Percentiles rank a stretch among this genome's conserved stretches.
phyloP scores from a whole-genome alignment of 2,888 invertebrate genomes.

The Craniophora ligustri region DNA sequence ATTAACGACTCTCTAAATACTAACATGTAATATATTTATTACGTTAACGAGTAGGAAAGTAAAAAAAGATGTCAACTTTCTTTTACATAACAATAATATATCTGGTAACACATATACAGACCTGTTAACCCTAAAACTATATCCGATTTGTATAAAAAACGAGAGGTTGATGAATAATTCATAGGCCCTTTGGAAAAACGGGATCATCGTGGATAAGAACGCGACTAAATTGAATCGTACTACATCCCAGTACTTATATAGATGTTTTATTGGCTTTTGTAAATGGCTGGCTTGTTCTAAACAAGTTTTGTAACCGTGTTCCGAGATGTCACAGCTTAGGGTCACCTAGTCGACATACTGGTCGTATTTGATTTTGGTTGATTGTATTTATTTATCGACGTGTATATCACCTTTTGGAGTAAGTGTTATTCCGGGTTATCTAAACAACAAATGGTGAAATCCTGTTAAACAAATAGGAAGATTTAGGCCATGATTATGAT shows the following conservation, averaged over 20 bases:
- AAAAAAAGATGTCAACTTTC: conserved; percentile 51
- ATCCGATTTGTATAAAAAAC: conserved; percentile 54
- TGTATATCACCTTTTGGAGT: conserved; percentile 27
- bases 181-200: conserved; percentile 51
- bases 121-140: conserved; percentile 56
- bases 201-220: conserved; percentile 35
- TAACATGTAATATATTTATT: conserved; percentile 25
- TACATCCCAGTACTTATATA: conserved; percentile 2
- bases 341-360: conserved; percentile 40
- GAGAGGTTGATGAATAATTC: conserved; percentile 51
- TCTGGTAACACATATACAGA: conserved; percentile 39
- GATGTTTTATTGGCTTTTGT: conserved; percentile 18
- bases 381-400: conserved; percentile 41
- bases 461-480: background rate
- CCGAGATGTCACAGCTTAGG: conserved; percentile 44
- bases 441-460: conserved; percentile 1
- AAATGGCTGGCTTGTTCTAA: conserved; percentile 39
- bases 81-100: conserved; percentile 46
- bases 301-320: conserved; percentile 58
- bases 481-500: background rate
- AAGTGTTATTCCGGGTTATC: conserved; percentile 6
- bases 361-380: conserved; percentile 44
- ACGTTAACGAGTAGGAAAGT: conserved; percentile 41
- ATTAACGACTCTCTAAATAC: conserved; percentile 40
- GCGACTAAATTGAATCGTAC: conserved; percentile 34